A percentile compares a stretch with the other conserved stretches of the same genome.
These are phyloP conservation scores for Grapholita molesta DNA, from an alignment of 1,140 invertebrate species.

Conservation along the genomic window DNA sequence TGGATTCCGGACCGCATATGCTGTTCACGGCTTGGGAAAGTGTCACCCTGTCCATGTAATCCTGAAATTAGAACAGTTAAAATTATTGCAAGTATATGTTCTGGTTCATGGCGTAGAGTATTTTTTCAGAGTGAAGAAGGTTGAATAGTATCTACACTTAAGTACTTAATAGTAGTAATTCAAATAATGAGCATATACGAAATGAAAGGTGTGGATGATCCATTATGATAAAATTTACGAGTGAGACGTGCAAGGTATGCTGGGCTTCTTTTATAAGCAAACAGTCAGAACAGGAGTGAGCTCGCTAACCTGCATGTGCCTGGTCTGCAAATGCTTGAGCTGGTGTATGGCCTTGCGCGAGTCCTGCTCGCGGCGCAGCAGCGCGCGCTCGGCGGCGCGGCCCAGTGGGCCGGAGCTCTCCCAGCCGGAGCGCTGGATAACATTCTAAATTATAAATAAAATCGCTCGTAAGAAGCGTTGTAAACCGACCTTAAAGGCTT, in stretches of 20 bases:
- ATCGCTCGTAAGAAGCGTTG: not conserved
- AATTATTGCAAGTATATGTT: not conserved
- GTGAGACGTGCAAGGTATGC: too few species aligned
- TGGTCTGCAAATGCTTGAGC: constrained; percentile 60
- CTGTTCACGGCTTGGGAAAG: constrained; percentile 69
- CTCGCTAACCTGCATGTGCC: constrained; percentile 62
- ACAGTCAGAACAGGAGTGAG: too few species aligned
- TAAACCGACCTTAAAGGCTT: not conserved
- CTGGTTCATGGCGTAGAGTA: not conserved
- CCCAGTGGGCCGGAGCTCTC: constrained; percentile 46
- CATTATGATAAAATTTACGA: too few species aligned
- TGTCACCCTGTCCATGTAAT: constrained; percentile 66
- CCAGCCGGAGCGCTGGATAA: constrained; percentile 46
- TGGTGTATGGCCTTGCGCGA: constrained; percentile 68
- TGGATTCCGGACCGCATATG: constrained; percentile 60
- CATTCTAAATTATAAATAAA: not conserved
- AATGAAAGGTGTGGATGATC: too few species aligned
- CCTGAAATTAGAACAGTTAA: constrained; percentile 37
- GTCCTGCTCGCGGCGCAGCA: constrained; percentile 61
- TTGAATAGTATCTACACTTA: too few species aligned
- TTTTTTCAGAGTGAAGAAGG: not conserved
- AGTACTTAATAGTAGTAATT: too few species aligned
- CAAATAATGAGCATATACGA: too few species aligned
- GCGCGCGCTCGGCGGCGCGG: constrained; percentile 55
- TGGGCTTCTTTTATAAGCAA: too few species aligned